Conservation (phyloP, 1,140 invertebrate genomes). For the Drosophila insularis region DNA sequence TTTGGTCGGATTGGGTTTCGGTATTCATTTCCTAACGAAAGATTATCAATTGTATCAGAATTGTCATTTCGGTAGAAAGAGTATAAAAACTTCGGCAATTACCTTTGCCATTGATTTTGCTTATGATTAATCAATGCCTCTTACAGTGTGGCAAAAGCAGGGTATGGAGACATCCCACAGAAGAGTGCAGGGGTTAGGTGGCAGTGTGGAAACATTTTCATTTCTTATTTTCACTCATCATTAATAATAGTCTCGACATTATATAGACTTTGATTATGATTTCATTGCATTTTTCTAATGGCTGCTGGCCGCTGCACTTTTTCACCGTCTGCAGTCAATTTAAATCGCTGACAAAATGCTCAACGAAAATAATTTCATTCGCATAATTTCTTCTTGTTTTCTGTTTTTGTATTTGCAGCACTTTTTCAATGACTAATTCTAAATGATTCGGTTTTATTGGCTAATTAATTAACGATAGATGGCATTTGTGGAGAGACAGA, state of each 20-base stretch:
- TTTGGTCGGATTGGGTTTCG: too few relatives aligned
- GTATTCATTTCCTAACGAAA: too few relatives aligned
- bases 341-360: conserved; percentile 80
- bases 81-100: background rate
- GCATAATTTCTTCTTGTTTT: conserved; percentile 56
- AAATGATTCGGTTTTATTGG: conserved; percentile 78
- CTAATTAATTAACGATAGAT: conserved; percentile 72
- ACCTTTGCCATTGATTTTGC: background rate
- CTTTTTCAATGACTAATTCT: conserved; percentile 77
- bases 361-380: conserved; percentile 43
- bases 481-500: conserved; percentile 19
- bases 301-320: conserved; percentile 58
- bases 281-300: background rate
- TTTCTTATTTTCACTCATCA: conserved; percentile 75
- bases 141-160: background rate
- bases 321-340: conserved; percentile 56
- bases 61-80: background rate
- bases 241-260: conserved; percentile 76
- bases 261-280: conserved; percentile 62
- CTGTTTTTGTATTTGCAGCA: conserved; percentile 37
- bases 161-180: background rate
- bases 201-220: conserved; percentile 50
- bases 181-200: background rate
- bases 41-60: too few relatives aligned
- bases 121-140: conserved; percentile 43